Percentiles rank a stretch among this genome's conserved stretches.
Evolutionary conservation across 2,888 invertebrate genomes (phyloP).

Genomic region (Cryptophagus acutangulus): DNA sequence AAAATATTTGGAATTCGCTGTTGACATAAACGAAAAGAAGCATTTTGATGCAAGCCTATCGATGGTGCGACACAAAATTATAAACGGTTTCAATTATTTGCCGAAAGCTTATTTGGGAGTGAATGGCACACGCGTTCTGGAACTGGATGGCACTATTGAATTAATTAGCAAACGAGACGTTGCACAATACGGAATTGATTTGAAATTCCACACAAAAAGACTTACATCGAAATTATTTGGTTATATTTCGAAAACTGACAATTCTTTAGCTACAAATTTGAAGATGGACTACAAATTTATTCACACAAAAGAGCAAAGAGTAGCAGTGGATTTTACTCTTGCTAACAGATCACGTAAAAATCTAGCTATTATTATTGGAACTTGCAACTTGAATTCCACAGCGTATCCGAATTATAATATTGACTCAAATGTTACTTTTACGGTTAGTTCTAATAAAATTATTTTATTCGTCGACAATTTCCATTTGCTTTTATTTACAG

Average conservation of each 20-base stretch:
- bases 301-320: conserved; percentile 53
- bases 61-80: conserved; percentile 54
- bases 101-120: conserved; percentile 69
- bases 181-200: conserved; percentile 69
- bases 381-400: conserved; percentile 65
- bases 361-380: conserved; percentile 58
- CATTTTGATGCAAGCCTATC: conserved; percentile 64
- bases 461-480: conserved; percentile 7
- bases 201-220: conserved; percentile 74
- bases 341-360: conserved; percentile 56
- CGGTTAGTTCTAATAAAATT: conserved; percentile 49
- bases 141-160: conserved; percentile 62
- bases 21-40: conserved; percentile 69
- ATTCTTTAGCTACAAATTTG: conserved; percentile 54
- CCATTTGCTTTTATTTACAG: conserved; percentile 47
- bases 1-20: conserved; percentile 58
- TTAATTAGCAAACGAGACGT: conserved; percentile 63
- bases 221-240: conserved; percentile 69
- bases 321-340: conserved; percentile 49
- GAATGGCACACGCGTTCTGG: conserved; percentile 67
- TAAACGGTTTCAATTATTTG: conserved; percentile 64
- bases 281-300: conserved; percentile 64
- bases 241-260: conserved; percentile 53
- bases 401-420: conserved; percentile 74
- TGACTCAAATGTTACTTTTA: conserved; percentile 58